A percentile compares a stretch with the other conserved stretches of the same genome.
phyloP scores from a whole-genome alignment of 2,888 invertebrate species.

The Athalia rosae region DNA sequence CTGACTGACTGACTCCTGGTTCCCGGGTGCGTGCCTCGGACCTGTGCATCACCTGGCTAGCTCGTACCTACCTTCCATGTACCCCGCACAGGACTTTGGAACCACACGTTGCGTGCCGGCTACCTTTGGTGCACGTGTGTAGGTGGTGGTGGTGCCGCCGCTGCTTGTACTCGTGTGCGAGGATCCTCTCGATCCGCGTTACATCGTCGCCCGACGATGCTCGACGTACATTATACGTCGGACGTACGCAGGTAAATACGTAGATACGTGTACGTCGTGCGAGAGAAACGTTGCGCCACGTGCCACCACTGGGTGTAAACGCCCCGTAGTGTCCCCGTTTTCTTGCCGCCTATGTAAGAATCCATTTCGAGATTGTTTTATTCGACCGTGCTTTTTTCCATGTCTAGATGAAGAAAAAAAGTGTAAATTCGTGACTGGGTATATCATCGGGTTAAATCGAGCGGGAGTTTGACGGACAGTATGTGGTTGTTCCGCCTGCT shows the following conservation, averaged over 20 bases:
- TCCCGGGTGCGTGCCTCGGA: constrained; percentile 40
- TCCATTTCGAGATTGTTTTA: too few species aligned
- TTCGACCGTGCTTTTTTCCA: not conserved
- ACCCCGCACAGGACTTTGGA: constrained; percentile 3
- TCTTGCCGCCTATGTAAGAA: too few species aligned
- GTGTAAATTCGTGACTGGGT: too few species aligned
- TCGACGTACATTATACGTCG: not conserved
- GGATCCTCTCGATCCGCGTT: not conserved
- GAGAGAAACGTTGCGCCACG: constrained; percentile 28
- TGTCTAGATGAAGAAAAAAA: not conserved
- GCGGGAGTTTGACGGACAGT: too few species aligned
- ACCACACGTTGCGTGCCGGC: constrained; percentile 1
- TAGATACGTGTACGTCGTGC: not conserved
- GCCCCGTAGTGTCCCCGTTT: too few species aligned
- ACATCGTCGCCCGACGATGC: constrained; percentile 6
- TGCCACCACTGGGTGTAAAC: not conserved
- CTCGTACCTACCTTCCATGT: too few species aligned
- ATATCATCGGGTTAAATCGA: too few species aligned
- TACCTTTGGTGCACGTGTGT: constrained; percentile 2
- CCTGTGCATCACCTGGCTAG: constrained; percentile 44
- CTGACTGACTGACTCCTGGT: constrained; percentile 44
- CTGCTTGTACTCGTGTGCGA: too few species aligned
- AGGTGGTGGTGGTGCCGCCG: constrained; percentile 31
- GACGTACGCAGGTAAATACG: not conserved
- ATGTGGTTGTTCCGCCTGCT: too few species aligned